A percentile compares a stretch with the other conserved stretches of the same genome.
These are phyloP conservation scores for Caenorhabditis sp. DNA, from an alignment of 2,888 invertebrate genomes.

Conservation along the genomic window DNA sequence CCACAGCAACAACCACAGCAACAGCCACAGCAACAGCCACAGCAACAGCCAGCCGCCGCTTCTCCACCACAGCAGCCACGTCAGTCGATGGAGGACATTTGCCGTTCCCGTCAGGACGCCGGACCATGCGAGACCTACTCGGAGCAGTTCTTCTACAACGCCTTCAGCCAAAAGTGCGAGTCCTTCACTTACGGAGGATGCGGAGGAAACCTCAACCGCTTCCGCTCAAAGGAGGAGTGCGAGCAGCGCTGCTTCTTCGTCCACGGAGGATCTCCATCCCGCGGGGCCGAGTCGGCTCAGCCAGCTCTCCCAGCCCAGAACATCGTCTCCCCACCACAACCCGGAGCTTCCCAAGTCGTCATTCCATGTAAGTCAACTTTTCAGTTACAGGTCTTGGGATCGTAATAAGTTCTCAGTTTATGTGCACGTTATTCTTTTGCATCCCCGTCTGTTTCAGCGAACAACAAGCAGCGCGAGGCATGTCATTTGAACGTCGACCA, in stretches of 20 bases:
- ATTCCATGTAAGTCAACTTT: constrained; percentile 56
- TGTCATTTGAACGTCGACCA: constrained; percentile 74
- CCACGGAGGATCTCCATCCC: constrained; percentile 53
- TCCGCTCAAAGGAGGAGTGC: constrained; percentile 71
- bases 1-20: constrained; percentile 27
- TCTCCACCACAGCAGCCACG: constrained; percentile 28
- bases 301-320: constrained; percentile 22
- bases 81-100: constrained; percentile 68
- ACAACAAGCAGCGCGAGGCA: constrained; percentile 70
- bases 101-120: constrained; percentile 79
- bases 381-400: background rate
- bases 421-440: no score
- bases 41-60: constrained; percentile 4
- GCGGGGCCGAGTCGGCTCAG: constrained; percentile 13
- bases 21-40: no score
- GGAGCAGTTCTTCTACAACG: constrained; percentile 80
- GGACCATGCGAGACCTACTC: constrained; percentile 89
- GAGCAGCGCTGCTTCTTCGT: constrained; percentile 68
- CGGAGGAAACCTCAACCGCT: constrained; percentile 77
- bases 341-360: constrained; percentile 28
- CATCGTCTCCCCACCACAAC: constrained; percentile 51
- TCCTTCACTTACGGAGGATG: constrained; percentile 77
- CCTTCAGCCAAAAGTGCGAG: constrained; percentile 61
- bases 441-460: constrained; percentile 43
- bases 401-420: background rate